phyloP scores from a whole-genome alignment of 1,140 invertebrate species.

The Lepidurus couesii region DNA sequence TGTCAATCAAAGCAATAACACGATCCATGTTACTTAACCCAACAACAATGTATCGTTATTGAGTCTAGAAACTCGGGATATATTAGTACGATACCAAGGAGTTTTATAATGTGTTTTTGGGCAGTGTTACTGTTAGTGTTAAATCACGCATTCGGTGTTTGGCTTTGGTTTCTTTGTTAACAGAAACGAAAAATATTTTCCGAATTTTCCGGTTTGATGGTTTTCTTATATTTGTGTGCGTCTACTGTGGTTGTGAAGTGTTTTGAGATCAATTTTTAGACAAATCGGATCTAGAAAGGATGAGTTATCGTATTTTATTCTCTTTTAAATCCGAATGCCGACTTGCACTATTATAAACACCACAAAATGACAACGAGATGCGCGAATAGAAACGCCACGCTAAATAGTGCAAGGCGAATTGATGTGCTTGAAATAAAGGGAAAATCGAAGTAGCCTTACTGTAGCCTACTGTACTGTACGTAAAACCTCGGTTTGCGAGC shows the following conservation, averaged over 20 bases:
- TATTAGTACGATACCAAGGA: not conserved
- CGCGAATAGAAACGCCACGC: not conserved
- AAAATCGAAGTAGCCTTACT: not conserved
- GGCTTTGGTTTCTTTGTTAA: not conserved
- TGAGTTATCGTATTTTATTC: too few species aligned
- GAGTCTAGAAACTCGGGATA: too few species aligned
- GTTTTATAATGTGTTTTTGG: not conserved
- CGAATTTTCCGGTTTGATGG: too few species aligned
- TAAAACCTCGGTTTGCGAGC: not conserved
- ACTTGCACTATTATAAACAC: not conserved
- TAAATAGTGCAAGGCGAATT: not conserved
- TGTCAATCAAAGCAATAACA: constrained; percentile 84
- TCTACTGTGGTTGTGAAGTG: too few species aligned
- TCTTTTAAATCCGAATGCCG: not conserved
- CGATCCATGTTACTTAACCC: constrained; percentile 41
- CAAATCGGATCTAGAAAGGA: too few species aligned
- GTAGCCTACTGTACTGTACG: too few species aligned
- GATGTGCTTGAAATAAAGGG: not conserved
- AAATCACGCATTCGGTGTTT: not conserved
- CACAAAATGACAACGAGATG: not conserved
- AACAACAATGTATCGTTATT: not conserved
- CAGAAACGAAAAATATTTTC: too few species aligned
- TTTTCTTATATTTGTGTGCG: too few species aligned
- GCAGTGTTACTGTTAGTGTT: not conserved
- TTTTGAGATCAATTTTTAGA: too few species aligned